These are phyloP conservation scores for Nipponacmea schrenckii DNA, from an alignment of 2,888 invertebrate species.

Conservation along the genomic window DNA sequence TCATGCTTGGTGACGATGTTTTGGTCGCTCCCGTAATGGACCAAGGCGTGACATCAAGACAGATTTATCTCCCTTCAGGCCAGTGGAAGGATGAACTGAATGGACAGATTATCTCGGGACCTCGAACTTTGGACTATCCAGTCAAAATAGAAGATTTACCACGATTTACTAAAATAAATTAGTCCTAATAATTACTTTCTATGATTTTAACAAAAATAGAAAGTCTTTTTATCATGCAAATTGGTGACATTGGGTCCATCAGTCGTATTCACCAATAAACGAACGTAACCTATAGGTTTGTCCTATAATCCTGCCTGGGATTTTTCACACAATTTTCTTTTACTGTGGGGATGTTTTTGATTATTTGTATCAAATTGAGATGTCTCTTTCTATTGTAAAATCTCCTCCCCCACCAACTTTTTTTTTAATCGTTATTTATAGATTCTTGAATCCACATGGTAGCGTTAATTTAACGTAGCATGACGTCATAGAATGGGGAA, in stretches of 20 bases:
- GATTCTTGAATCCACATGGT: neutral
- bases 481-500: neutral
- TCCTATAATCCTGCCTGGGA: too few relatives aligned
- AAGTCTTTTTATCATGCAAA: too few relatives aligned
- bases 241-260: too few relatives aligned
- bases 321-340: too few relatives aligned
- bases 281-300: too few relatives aligned
- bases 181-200: too few relatives aligned
- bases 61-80: slow-evolving; percentile 50
- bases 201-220: too few relatives aligned
- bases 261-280: too few relatives aligned
- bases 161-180: slow-evolving; percentile 2
- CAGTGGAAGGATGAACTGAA: slow-evolving; percentile 38
- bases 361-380: too few relatives aligned
- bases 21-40: slow-evolving; percentile 61
- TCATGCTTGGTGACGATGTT: slow-evolving; percentile 53
- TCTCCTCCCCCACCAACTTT: neutral
- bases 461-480: neutral
- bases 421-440: neutral
- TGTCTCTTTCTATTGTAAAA: too few relatives aligned
- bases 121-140: slow-evolving; percentile 30
- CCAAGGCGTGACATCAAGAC: slow-evolving; percentile 37
- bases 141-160: slow-evolving; percentile 7
- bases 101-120: slow-evolving; percentile 28
- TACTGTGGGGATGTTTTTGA: too few relatives aligned